Base-by-base conservation (phyloP, 2,888 invertebrate species). In the Meghimatium bilineatum region DNA sequence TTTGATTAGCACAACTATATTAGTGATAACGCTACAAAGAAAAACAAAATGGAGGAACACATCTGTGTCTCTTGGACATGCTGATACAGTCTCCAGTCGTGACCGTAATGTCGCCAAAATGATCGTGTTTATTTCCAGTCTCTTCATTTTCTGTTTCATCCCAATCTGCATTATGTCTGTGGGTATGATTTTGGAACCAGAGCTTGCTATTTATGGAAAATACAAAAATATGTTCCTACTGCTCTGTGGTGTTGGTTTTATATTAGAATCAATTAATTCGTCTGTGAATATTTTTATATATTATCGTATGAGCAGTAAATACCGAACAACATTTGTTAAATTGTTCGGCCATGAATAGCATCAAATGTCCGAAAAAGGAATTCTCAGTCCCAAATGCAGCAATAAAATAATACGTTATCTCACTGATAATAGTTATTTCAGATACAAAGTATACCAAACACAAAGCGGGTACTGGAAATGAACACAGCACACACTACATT, bases 221-320 rank as follows among this genome's bases (percentile, higher is more conserved):
- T 71, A 71, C 38, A 36, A 8, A 71, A 71, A 12, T 10, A 23
- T 71, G 20, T 34, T 71, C 26, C 10, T 71, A 8, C 5, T 36
- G 1, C 6, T 38, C 0, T 23, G 17, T 26, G 38, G 71, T 3
- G 2, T 71, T 8, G 20, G 71, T 20, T 36, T 38, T 23, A 71
- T 26, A 17, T 26, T 38, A 5, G 71, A 71, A 29, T 36, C 36
- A 10, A 38, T 23, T 10, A 71, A 71, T 26, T 71, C 71, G 26
- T 23, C 71, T 8, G 26, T 71, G 26, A 71, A 71, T 38, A 71
- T 71, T 38, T 71, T 71, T 36, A 38, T 71, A 10, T 71, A 71
- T 29, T 71, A 71, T 17, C 23, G 6, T 12, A 71, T 71, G 36
- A 71, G 71, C 26, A 71, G 71, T 26, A 36, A 26, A 38, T 71